phyloP scores from a whole-genome alignment of 2,797 vertebrate species.

The Alectoris magna region DNA sequence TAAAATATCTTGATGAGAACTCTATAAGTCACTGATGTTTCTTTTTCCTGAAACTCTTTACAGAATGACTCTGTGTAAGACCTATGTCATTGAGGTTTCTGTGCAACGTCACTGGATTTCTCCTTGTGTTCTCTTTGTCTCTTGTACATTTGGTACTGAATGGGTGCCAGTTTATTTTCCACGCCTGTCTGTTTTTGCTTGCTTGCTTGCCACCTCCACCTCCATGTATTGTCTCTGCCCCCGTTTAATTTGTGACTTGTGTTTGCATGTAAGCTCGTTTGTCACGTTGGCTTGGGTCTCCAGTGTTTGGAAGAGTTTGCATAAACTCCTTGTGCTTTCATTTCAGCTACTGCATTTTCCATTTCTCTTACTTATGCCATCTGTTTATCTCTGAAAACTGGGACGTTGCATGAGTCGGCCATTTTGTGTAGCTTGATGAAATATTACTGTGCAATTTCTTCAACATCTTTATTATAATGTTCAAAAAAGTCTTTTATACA shows the following conservation, averaged over 20 bases:
- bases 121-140: neutral
- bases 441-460: neutral
- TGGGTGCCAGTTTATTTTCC: neutral
- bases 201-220: neutral
- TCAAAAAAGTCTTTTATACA: neutral
- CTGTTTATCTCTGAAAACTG: neutral
- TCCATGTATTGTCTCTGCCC: neutral
- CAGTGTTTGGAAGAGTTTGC: neutral
- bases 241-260: neutral
- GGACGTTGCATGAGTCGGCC: neutral
- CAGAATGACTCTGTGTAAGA: neutral
- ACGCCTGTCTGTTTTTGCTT: neutral
- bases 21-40: neutral
- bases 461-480: neutral
- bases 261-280: neutral
- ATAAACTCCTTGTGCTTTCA: neutral
- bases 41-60: neutral
- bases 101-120: neutral
- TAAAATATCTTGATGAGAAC: neutral
- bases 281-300: neutral
- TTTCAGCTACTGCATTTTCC: neutral
- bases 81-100: neutral
- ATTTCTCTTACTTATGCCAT: slow-evolving; percentile 21
- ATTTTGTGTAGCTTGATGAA: neutral
- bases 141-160: neutral